Conservation (phyloP, 2,797 vertebrate genomes). For the Chaunax sp. region DNA sequence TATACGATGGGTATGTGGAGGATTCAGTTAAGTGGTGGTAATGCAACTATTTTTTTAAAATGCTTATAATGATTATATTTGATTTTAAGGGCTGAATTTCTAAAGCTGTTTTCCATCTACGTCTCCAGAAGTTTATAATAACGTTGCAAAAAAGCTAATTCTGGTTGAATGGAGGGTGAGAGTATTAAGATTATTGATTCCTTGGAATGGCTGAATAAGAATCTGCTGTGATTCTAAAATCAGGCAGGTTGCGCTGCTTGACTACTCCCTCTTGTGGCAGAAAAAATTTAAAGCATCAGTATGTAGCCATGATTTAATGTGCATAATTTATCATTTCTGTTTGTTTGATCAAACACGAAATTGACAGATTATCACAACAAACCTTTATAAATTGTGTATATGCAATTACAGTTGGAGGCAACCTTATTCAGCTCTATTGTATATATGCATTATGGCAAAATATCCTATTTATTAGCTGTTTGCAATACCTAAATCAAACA, state of each 20-base stretch:
- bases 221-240: constrained; percentile 13
- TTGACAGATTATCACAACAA: not conserved
- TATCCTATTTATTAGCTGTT: too few species aligned
- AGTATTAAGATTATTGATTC: constrained; percentile 11
- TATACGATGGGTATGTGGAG: too few species aligned
- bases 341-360: not conserved
- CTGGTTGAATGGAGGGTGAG: not conserved
- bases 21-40: not conserved
- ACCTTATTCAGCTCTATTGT: too few species aligned
- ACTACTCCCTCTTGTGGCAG: constrained; percentile 68
- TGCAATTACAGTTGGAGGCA: too few species aligned
- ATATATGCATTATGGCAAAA: too few species aligned
- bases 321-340: not conserved
- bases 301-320: not conserved
- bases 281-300: constrained; percentile 5
- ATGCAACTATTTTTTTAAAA: not conserved
- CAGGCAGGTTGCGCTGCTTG: not conserved
- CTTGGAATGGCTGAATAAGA: constrained; percentile 3
- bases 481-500: too few species aligned
- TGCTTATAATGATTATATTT: not conserved
- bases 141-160: not conserved
- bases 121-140: not conserved
- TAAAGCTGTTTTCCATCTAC: not conserved
- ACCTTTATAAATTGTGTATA: too few species aligned
- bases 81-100: not conserved